A percentile compares a stretch with the other conserved stretches of the same genome.
These are phyloP conservation scores for Microhierax caerulescens DNA, from an alignment of 2,797 vertebrate genomes.

Conservation along the genomic window DNA sequence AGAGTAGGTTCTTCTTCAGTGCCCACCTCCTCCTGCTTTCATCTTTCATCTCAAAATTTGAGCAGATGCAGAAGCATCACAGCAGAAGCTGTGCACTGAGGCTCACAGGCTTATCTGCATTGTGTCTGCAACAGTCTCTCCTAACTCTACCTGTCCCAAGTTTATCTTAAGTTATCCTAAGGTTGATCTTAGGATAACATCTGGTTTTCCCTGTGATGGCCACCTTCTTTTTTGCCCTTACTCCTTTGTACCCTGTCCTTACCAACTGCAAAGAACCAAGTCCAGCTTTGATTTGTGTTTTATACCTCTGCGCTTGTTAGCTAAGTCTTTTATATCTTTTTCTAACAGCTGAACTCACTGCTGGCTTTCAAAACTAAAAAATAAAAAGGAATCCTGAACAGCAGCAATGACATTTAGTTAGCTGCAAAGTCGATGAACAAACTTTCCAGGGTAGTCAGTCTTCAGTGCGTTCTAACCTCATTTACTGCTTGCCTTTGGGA, in stretches of 20 bases:
- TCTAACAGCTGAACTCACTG: not conserved
- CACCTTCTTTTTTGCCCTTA: not conserved
- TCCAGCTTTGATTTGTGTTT: not conserved
- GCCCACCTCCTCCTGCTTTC: not conserved
- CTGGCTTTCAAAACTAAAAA: not conserved
- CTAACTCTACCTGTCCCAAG: not conserved
- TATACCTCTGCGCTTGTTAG: not conserved
- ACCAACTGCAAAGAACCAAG: not conserved
- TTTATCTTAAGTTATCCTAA: not conserved
- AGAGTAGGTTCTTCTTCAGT: not conserved
- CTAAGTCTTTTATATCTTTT: not conserved
- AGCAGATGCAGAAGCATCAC: not conserved
- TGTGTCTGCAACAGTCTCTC: rapidly evolving
- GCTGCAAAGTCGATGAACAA: not conserved
- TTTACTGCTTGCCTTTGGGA: not conserved
- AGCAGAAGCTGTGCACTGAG: not conserved
- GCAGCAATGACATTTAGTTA: not conserved
- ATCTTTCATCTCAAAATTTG: rapidly evolving
- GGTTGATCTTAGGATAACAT: not conserved
- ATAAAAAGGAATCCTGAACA: not conserved
- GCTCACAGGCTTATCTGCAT: not conserved
- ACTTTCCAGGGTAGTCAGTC: not conserved
- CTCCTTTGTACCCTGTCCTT: not conserved
- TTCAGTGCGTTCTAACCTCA: rapidly evolving
- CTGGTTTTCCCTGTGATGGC: not conserved